These are phyloP conservation scores for Pegea sp. DNA, from an alignment of 23 tunicate genomes.

Conservation along the genomic window DNA sequence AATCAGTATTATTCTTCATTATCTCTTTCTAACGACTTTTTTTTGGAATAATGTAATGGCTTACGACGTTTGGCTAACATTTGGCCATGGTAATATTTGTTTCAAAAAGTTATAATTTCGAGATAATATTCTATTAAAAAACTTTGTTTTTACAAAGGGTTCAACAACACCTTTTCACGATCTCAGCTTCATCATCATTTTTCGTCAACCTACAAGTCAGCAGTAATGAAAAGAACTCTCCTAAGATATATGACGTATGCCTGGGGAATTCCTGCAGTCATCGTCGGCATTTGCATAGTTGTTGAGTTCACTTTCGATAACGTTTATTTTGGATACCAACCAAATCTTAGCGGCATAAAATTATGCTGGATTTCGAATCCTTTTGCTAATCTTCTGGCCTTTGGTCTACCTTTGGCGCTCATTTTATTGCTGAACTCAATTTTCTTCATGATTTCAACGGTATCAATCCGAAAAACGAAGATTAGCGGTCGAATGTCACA, in stretches of 20 bases:
- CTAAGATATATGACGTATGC: conserved; percentile 49
- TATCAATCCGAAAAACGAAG: conserved; percentile 28
- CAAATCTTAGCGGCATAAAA: neutral
- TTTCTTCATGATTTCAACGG: conserved; percentile 28
- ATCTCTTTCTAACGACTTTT: conserved; percentile 63
- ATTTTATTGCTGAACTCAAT: conserved; percentile 38
- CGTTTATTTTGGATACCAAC: conserved; percentile 44
- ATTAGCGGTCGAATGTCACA: too few species aligned
- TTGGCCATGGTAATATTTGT: conserved; percentile 44
- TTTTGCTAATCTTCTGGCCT: conserved; percentile 43
- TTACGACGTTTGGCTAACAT: conserved; percentile 79
- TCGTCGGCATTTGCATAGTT: conserved; percentile 35
- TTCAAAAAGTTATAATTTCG: neutral
- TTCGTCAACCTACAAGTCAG: conserved; percentile 1
- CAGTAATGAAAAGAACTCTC: conserved; percentile 1
- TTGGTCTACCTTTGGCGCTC: conserved; percentile 45
- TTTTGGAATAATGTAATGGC: conserved; percentile 96
- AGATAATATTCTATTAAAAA: neutral
- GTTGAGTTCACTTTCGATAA: conserved; percentile 26
- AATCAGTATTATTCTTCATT: conserved; percentile 41
- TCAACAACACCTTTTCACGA: conserved; percentile 32
- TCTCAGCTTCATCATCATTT: conserved; percentile 7
- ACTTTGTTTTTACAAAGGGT: conserved; percentile 13
- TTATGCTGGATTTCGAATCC: conserved; percentile 82
- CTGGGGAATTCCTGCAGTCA: conserved; percentile 50